Evolutionary conservation across 92 coral and sea anemone genomes (phyloP).

Genomic region (Siderastrea siderea): DNA sequence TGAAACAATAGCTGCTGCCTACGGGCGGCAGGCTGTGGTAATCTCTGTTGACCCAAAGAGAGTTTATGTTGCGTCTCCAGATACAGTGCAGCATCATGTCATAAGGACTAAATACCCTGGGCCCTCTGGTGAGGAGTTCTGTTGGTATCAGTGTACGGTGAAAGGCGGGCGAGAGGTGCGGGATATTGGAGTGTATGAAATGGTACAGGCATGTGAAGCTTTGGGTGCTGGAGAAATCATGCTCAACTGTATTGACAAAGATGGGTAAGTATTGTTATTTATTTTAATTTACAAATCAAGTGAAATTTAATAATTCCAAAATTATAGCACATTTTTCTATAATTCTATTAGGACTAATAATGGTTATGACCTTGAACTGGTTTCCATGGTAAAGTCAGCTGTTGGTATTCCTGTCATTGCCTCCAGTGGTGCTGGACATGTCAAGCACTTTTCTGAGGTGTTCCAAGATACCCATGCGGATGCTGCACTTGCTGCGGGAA

Average conservation of each 20-base stretch:
- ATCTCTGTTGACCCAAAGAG: constrained; percentile 72
- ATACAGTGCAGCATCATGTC: constrained; percentile 55
- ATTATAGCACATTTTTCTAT: no score
- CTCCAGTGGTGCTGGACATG: constrained; percentile 79
- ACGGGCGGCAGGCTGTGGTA: constrained; percentile 74
- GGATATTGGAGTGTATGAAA: constrained; percentile 69
- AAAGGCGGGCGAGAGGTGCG: constrained; percentile 74
- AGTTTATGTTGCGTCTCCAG: constrained; percentile 60
- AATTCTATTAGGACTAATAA: constrained; percentile 54
- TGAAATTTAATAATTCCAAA: no score
- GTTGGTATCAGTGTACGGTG: constrained; percentile 76
- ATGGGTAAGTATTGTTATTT: constrained; percentile 51
- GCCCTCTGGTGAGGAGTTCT: constrained; percentile 59
- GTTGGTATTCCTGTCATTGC: constrained; percentile 76
- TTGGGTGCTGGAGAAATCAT: constrained; percentile 75
- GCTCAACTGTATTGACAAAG: constrained; percentile 72
- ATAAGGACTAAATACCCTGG: constrained; percentile 52
- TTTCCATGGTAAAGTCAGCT: constrained; percentile 71
- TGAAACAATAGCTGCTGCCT: constrained; percentile 65
- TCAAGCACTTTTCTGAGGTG: constrained; percentile 65
- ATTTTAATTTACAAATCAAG: no score
- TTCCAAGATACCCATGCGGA: constrained; percentile 64
- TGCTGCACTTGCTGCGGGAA: constrained; percentile 73
- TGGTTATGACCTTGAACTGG: constrained; percentile 72
- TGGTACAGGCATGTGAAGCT: constrained; percentile 72